These are phyloP conservation scores for Drosophila rufa DNA, from an alignment of 1,140 invertebrate species.

Conservation along the genomic window DNA sequence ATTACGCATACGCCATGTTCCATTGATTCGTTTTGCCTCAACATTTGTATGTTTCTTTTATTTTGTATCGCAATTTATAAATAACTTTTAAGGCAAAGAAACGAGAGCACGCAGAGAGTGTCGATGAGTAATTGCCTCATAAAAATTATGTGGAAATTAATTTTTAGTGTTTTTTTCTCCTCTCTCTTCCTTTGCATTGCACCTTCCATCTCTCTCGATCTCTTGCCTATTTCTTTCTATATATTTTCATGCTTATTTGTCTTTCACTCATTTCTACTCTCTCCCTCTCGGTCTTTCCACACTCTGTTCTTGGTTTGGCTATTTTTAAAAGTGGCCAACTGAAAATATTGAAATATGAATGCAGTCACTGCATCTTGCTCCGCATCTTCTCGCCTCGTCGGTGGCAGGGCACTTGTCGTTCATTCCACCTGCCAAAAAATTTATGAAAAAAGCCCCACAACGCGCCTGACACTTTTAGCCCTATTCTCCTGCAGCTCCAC, in stretches of 20 bases:
- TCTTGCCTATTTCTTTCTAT: conserved; percentile 6
- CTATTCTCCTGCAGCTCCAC: conserved; percentile 14
- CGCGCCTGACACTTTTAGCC: conserved; percentile 72
- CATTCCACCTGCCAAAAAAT: conserved; percentile 77
- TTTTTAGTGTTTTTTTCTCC: conserved; percentile 68
- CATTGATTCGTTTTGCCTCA: conserved; percentile 45
- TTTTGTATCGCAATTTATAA: conserved; percentile 39
- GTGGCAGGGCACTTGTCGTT: conserved; percentile 67
- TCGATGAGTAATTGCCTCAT: conserved; percentile 84
- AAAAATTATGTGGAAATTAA: conserved; percentile 83
- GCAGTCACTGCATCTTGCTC: conserved; percentile 50
- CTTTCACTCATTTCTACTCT: conserved; percentile 3
- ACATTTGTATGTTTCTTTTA: conserved; percentile 17
- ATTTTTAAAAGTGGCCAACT: conserved; percentile 56
- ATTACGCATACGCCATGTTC: conserved; percentile 71
- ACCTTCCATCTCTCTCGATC: background rate
- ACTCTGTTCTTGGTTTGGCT: conserved; percentile 33
- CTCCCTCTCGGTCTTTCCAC: conserved; percentile 13
- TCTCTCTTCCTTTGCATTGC: conserved; percentile 12
- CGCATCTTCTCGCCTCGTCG: background rate
- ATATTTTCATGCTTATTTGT: conserved; percentile 19
- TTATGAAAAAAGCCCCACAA: conserved; percentile 53
- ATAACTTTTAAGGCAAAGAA: conserved; percentile 24
- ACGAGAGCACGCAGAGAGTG: conserved; percentile 43
- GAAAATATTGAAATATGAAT: conserved; percentile 81